phyloP scores from a whole-genome alignment of 2,113 vertebrate genomes.

The Haplotaxodon microlepis region DNA sequence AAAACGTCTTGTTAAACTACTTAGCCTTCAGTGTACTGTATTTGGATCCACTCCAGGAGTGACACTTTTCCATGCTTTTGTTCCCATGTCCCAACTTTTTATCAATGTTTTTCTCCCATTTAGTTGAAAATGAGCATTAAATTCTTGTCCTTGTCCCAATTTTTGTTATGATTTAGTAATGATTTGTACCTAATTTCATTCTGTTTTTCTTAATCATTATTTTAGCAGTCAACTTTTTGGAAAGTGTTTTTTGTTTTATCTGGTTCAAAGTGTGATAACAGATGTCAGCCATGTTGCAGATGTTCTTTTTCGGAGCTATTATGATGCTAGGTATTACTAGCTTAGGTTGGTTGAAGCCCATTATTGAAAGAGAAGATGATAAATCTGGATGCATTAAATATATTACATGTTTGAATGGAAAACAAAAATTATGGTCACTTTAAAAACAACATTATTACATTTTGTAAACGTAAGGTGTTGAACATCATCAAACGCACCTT shows the following conservation, averaged over 20 bases:
- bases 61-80: background rate
- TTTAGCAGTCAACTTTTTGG: background rate
- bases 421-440: background rate
- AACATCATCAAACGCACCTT: background rate
- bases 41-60: background rate
- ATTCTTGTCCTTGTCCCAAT: background rate
- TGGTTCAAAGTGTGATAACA: background rate
- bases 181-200: background rate
- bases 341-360: background rate
- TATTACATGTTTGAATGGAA: background rate
- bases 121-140: background rate
- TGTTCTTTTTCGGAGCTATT: background rate
- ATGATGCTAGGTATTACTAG: background rate
- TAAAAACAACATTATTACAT: background rate
- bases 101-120: background rate
- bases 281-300: background rate
- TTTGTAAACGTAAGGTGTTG: background rate
- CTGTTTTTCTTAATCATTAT: background rate
- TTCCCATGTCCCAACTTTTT: background rate
- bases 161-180: background rate
- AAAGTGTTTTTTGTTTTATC: background rate
- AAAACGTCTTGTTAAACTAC: background rate
- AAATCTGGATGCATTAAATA: background rate
- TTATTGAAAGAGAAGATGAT: background rate
- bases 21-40: background rate